phyloP scores from a whole-genome alignment of 1,140 invertebrate species.

The Rhopalosiphum maidis region DNA sequence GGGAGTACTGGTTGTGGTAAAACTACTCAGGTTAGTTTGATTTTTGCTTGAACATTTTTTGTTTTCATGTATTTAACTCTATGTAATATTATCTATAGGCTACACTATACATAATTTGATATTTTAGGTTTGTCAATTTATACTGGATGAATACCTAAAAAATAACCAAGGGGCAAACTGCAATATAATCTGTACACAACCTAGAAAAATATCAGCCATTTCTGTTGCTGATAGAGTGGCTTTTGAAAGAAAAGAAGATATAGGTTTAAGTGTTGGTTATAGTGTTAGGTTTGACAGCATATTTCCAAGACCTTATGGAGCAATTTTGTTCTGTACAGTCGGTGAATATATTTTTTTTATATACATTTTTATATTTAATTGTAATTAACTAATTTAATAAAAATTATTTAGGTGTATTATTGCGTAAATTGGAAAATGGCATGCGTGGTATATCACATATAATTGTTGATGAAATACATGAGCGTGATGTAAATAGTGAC shows the following conservation, averaged over 20 bases:
- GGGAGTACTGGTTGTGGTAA: conserved; percentile 89
- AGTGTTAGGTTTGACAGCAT: conserved; percentile 92
- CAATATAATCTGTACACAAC: conserved; percentile 92
- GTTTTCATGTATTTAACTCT: neutral
- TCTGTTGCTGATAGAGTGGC: conserved; percentile 92
- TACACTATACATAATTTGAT: neutral
- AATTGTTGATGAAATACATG: conserved; percentile 97
- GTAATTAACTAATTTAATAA: neutral
- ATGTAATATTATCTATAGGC: too few species aligned
- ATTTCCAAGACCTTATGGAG: conserved; percentile 89
- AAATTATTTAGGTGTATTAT: conserved; percentile 72
- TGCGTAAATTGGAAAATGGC: conserved; percentile 88
- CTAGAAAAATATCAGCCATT: conserved; percentile 91
- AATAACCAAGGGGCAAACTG: conserved; percentile 82
- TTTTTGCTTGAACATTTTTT: neutral
- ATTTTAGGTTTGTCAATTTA: conserved; percentile 89
- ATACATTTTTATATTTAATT: neutral
- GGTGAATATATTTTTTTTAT: conserved; percentile 64
- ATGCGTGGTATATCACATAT: conserved; percentile 88
- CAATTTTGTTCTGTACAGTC: conserved; percentile 94
- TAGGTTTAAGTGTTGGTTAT: conserved; percentile 85
- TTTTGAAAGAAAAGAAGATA: conserved; percentile 81
- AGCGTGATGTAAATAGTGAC: conserved; percentile 95
- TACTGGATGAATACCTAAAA: conserved; percentile 92
- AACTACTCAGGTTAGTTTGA: conserved; percentile 76